Evolutionary conservation across 2,113 vertebrate species (phyloP), one percentile per base, ranked within the genome.

Genomic region (Grallaria varia): DNA sequence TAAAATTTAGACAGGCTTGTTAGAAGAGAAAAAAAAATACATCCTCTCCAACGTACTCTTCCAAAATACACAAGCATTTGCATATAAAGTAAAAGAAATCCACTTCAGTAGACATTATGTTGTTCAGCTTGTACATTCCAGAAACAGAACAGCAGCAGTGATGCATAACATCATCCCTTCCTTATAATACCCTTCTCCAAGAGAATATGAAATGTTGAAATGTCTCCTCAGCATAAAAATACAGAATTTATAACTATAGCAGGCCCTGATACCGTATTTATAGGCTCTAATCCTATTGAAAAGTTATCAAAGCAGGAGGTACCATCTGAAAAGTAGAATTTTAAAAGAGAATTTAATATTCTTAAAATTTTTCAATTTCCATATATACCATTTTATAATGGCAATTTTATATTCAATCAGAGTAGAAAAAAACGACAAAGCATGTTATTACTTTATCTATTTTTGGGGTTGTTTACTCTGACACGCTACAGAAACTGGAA

Each of bases 1-100:
- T 99, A 81, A 96, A 97, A 96, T 95, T 45, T 84, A 76, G 58
- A 95, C 20, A 95, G 28, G 14, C 11, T 88, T 45, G 30, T 97
- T 58, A 97, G 76, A 91, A 72, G 10, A 25, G 17, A 15, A 83
- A 66, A 15, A 83, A 66, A 33, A 9, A 2, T 3, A 39, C 24
- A 45, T 3, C 8, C 8, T n/a, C 72, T 79, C 37, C 15, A 59
- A 31, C n/a, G 68, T 55, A 10, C 21, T 42, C 19, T 82, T 77
- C 22, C 20, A 78, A 83, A 80, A 74, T 19, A 52, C 28, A 52
- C 4, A 62, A 74, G 6, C 63, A 63, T 59, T 87, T 67, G 21
- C 22, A 81, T 45, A 49, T 17, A 44, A 63, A 75, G 16, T 49
- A 49, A 50, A 82, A 77, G 4, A 90, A 75, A 73, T 44, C 4